Percentiles rank a stretch among this genome's conserved stretches.
These are phyloP conservation scores for Germaria angustata DNA, from an alignment of 2,888 invertebrate genomes.

Conservation along the genomic window DNA sequence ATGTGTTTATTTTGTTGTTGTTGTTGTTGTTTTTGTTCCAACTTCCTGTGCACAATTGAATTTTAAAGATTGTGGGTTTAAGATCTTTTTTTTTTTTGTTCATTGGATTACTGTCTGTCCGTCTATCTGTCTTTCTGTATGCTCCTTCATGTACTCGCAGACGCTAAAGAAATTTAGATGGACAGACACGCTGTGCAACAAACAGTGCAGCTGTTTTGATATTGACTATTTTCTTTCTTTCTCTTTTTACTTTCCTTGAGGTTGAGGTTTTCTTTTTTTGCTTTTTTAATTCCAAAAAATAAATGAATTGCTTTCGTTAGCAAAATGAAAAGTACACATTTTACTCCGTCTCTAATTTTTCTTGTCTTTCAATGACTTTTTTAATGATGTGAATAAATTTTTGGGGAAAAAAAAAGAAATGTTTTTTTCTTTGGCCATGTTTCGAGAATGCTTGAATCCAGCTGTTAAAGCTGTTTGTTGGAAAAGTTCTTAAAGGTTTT, in stretches of 20 bases:
- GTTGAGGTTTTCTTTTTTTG: not conserved
- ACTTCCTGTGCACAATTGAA: conserved; percentile 62
- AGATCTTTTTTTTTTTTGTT: conserved; percentile 9
- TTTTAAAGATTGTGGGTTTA: conserved; percentile 60
- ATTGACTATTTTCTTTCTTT: conserved; percentile 8
- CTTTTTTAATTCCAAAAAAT: conserved; percentile 10
- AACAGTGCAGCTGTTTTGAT: conserved; percentile 32
- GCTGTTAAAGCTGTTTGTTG: conserved; percentile 3
- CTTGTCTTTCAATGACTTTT: conserved; percentile 37
- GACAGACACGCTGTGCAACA: conserved; percentile 17
- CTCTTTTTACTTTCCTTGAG: conserved; percentile 30
- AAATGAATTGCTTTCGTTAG: conserved; percentile 55
- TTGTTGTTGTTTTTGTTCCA: conserved; percentile 26
- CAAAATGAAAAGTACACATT: conserved; percentile 33
- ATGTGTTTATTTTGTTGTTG: not conserved
- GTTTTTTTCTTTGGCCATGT: conserved; percentile 16
- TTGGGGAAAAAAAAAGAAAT: not conserved
- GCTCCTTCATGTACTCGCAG: not conserved
- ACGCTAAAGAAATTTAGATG: conserved; percentile 1
- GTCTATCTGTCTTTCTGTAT: not conserved
- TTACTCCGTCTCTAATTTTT: conserved; percentile 29
- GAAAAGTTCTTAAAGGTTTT: conserved; percentile 28
- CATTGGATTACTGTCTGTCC: not conserved
- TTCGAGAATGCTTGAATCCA: conserved; percentile 21
- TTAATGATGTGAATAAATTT: conserved; percentile 55